These are phyloP conservation scores for Eonycteris spelaea DNA, from an alignment of 2,113 vertebrate genomes.

Conservation along the genomic window DNA sequence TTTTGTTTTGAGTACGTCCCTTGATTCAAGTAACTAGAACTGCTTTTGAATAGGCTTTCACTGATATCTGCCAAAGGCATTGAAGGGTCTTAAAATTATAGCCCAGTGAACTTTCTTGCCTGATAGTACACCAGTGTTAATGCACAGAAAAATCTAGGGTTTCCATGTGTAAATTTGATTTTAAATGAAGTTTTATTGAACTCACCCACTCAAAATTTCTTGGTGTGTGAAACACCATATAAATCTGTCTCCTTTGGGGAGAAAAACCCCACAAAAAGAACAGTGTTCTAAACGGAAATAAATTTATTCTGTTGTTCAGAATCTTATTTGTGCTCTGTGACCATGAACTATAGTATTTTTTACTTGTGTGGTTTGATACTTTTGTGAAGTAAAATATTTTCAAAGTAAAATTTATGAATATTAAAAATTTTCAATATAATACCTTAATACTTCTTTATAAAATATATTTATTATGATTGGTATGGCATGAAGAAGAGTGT, in stretches of 20 bases:
- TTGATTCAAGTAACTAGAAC: conserved; percentile 51
- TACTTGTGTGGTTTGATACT: neutral
- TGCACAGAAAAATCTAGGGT: conserved; percentile 8
- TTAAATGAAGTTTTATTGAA: conserved; percentile 48
- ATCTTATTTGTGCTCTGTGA: neutral
- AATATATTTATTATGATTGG: neutral
- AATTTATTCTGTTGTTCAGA: neutral
- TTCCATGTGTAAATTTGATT: conserved; percentile 38
- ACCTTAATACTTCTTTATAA: neutral
- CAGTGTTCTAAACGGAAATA: neutral
- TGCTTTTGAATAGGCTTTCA: conserved; percentile 51
- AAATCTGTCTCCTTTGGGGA: neutral
- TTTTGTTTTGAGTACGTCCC: conserved; percentile 45
- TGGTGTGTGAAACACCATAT: neutral
- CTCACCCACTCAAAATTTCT: neutral
- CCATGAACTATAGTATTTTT: neutral
- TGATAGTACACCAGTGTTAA: conserved; percentile 9
- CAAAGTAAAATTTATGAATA: neutral
- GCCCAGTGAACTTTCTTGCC: neutral
- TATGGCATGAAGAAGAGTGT: neutral
- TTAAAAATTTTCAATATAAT: neutral
- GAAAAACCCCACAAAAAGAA: neutral
- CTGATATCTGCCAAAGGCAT: conserved; percentile 27
- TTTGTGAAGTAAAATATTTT: neutral
- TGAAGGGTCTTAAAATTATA: conserved; percentile 58